A percentile compares a stretch with the other conserved stretches of the same genome.
Conservation (phyloP, 2,113 vertebrate species). For the Labeo catla region DNA sequence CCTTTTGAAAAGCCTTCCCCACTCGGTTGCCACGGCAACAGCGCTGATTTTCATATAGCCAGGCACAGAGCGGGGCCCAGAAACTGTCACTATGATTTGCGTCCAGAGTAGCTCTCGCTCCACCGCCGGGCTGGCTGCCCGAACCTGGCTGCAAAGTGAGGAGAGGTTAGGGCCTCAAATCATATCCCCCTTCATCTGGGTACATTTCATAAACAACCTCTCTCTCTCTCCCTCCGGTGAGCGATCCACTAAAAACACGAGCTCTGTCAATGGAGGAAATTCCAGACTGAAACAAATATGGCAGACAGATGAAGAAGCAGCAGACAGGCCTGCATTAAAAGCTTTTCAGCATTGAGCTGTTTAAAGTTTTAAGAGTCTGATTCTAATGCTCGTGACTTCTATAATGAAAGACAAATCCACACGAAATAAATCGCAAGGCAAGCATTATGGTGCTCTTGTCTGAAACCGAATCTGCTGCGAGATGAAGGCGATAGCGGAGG, state of each 20-base stretch:
- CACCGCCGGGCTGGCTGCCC: conserved; percentile 63
- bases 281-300: conserved; percentile 59
- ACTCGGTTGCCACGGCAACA: conserved; percentile 90
- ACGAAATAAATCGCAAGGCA: conserved; percentile 20
- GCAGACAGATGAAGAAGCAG: conserved; percentile 56
- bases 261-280: conserved; percentile 57
- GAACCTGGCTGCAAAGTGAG: conserved; percentile 69
- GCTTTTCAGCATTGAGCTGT: conserved; percentile 19
- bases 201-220: conserved; percentile 58
- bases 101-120: conserved; percentile 74
- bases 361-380: conserved; percentile 27
- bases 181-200: conserved; percentile 57
- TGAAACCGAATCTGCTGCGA: conserved; percentile 5
- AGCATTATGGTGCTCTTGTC: conserved; percentile 1
- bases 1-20: conserved; percentile 93
- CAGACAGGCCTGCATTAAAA: neutral
- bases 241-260: conserved; percentile 51
- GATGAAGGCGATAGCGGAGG: neutral
- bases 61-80: conserved; percentile 72
- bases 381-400: conserved; percentile 6
- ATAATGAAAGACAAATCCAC: conserved; percentile 21
- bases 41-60: conserved; percentile 78
- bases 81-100: conserved; percentile 84
- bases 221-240: conserved; percentile 17
- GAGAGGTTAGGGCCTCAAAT: conserved; percentile 60